Percentiles rank a stretch among this genome's conserved stretches.
Conservation (phyloP, 2,888 invertebrate genomes). For the Caenorhabditis angaria region DNA sequence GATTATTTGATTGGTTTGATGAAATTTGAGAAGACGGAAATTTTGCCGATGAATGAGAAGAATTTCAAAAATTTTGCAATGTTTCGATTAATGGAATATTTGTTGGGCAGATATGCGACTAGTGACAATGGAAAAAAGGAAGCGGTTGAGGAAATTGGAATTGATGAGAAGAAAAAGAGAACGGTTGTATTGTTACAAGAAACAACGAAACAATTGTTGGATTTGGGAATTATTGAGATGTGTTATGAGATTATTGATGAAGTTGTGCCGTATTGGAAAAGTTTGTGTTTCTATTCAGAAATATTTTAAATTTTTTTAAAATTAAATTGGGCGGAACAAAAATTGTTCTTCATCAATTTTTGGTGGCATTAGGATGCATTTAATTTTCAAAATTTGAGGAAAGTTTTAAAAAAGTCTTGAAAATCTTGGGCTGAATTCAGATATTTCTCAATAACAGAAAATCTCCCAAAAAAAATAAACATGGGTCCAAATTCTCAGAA, state of each 20-base stretch:
- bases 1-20: not conserved
- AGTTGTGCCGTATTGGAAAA: not conserved
- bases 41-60: constrained; percentile 3
- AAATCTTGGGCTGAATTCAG: too few species aligned
- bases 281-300: not conserved
- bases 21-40: not conserved
- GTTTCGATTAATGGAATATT: not conserved
- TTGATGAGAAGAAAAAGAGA: not conserved
- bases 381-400: too few species aligned
- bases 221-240: not conserved
- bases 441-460: too few species aligned
- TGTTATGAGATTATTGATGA: constrained; percentile 2
- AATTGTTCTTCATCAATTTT: too few species aligned
- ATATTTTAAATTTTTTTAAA: too few species aligned
- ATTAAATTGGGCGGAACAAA: too few species aligned
- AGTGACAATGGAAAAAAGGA: not conserved
- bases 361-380: too few species aligned
- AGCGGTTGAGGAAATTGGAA: not conserved
- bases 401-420: too few species aligned
- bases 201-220: not conserved
- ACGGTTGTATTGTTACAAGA: not conserved
- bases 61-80: constrained; percentile 8
- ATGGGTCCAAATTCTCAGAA: too few species aligned
- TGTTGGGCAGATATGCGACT: not conserved
- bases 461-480: too few species aligned